Conservation (phyloP, 1,140 invertebrate species). For the Heliothis virescens region DNA sequence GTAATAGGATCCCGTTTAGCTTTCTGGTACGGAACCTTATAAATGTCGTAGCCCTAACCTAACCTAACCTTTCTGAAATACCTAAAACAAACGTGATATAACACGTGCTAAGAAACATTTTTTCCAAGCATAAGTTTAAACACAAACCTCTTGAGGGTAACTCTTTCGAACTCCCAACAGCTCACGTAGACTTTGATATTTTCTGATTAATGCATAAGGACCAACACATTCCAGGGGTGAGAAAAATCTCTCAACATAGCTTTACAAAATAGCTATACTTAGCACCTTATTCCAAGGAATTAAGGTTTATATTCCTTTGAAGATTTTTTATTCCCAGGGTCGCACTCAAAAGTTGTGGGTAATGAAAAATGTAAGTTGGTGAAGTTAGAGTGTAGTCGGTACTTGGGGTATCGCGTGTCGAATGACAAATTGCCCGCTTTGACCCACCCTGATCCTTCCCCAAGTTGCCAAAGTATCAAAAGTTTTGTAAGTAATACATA, state of each 20-base stretch:
- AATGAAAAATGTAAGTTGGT: constrained; percentile 75
- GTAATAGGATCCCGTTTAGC: too few species aligned
- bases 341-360: constrained; percentile 61
- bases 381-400: constrained; percentile 55
- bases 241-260: constrained; percentile 17
- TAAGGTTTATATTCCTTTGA: constrained; percentile 13
- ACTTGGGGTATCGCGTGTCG: constrained; percentile 71
- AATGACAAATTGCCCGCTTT: constrained; percentile 68
- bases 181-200: constrained; percentile 27
- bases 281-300: neutral
- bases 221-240: constrained; percentile 14
- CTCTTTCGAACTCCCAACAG: constrained; percentile 22
- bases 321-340: neutral
- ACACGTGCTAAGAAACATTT: neutral
- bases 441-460: constrained; percentile 58
- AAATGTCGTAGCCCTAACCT: too few species aligned
- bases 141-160: constrained; percentile 12
- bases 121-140: neutral
- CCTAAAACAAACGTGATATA: neutral
- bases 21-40: too few species aligned
- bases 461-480: constrained; percentile 42
- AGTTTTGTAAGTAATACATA: constrained; percentile 57
- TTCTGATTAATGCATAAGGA: constrained; percentile 34
- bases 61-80: too few species aligned
- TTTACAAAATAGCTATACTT: neutral